Base-by-base conservation (phyloP, 1,140 invertebrate genomes). In the Euwallacea similis region DNA sequence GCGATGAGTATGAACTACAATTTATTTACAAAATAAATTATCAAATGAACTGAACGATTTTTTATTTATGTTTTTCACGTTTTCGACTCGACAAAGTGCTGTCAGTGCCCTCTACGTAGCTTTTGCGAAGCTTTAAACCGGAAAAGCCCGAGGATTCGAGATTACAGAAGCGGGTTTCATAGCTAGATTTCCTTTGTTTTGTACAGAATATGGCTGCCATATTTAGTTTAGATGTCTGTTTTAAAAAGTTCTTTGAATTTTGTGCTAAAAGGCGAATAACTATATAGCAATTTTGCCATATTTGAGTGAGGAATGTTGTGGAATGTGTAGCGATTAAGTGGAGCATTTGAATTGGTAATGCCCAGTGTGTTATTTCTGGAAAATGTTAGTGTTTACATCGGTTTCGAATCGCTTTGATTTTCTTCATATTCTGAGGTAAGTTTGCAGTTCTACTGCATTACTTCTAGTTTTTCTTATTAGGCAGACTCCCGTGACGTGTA, bases 181-280 rank as follows among this genome's bases (percentile, higher is more conserved):
- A 76, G 79, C 78, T 81, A 81, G 73, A 77, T 80, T 80, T 81
- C 79, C 80, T 81, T 81, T 81, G 80, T 81, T 81, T 81, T 81
- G 79, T 73, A 80, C 77, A 76, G 79, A 81, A 81, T 81, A 81
- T 81, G 80, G 80, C 79, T 81, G 80, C 80, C 80, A 81, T 81
- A 81, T 81, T 81, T 81, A 81, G 79, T 78, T 81, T 81, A 81
- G 79, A 80, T 80, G 80, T 81, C 79, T 81, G 79, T 81, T 81
- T 81, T 81, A 76, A 79, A 80, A 81, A 78, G 76, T 77, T 76
- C 76, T 75, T 69, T 76, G 75, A 73, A 75, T 75, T 76, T 79
- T 78, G 75, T 76, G 74, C 64, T 73, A 73, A 78, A 75, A 77
- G 74, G 74, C 53, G 71, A 55, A 71, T 76, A 74, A 76, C 76